Evolutionary conservation across 2,888 invertebrate genomes (phyloP), one percentile per base, ranked within the genome.

Genomic region (Pyralis farinalis): DNA sequence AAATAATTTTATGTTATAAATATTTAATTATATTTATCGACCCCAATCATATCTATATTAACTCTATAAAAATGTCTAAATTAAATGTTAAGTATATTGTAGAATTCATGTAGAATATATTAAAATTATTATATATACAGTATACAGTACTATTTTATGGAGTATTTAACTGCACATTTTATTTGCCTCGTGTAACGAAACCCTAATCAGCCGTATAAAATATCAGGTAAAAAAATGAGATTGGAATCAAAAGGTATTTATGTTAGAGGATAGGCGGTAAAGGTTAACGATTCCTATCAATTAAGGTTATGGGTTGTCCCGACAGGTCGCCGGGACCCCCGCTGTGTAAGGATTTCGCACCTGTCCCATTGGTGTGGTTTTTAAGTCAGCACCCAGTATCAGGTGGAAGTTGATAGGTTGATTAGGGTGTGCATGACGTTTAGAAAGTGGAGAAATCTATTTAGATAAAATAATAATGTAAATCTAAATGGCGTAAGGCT

Each of bases 271-370:
- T 79, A 74, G 76, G 73, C 69, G 75, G 39, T 76, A 82, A 85
- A 84, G 87, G 79, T 83, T 84, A 86, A 85, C 87, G 87, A 88
- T 87, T 81, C 75, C 87, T 86, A 88, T 88, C 88, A 87, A 88
- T 87, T 88, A 87, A 81, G 83, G 86, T 86, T 86, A 84, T 84
- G 79, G 84, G 80, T 71, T 65, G 76, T 79, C 67, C 69, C 73
- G 81, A 74, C 73, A 67, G 67, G 60, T 54, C 64, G 66, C 55
- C 51, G 56, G 71, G 76, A 78, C 84, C 84, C 87, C 88, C 83
- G 68, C 76, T 63, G 85, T 46, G 81, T 50, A 55, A 76, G 72
- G 84, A 86, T 87, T 84, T 88, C 79, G 79, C 81, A 81, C 81
- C 81, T 81, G 80, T 77, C 80, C 68, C 63, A 70, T 64, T 55